Base-by-base conservation (phyloP, 2,113 vertebrate genomes). In the Aramus guarauna region DNA sequence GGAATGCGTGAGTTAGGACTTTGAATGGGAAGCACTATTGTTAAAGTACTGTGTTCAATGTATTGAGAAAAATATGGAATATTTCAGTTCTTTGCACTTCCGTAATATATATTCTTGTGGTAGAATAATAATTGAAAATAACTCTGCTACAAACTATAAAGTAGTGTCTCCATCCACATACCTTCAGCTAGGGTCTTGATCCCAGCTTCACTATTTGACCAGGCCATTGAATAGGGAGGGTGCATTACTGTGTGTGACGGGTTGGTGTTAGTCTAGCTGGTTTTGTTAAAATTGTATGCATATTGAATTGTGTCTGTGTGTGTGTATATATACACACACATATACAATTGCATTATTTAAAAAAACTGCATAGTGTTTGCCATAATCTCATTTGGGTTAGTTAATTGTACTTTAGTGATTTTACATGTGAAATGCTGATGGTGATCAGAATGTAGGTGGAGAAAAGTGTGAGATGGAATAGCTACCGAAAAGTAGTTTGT, bases 281-380 rank as follows among this genome's bases (percentile, higher is more conserved):
- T 24, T 63, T 15, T 37, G 32, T 43, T 69, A 53, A 66, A 59
- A 73, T 18, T 48, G 4, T 24, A 11, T 14, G 19, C 9, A 9
- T 74, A 27, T 19, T n/a, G 22, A 30, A 34, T 60, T 74, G 4
- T 50, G 7, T 59, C 3, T 74, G 14, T 71, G 1, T 50, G 2
- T 24, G 0, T 27, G 5, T 18, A 7, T 45, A 36, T 13, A 13
- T 19, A 83, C 1, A n/a, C 0, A 26, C 7, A 52, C 32, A 12
- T 6, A 32, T 12, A 22, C 16, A 48, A 55, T 11, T 47, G 17
- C 11, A 15, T 63, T 64, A 27, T 50, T 76, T 39, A 2, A 15
- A 77, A 77, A 82, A 64, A 9, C n/a, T 43, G 4, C 6, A 5
- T 12, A 36, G 6, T 47, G 23, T 48, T 66, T 55, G 15, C 17